Conservation (phyloP, 1,140 invertebrate species). For the Aphelenchoides besseyi region DNA sequence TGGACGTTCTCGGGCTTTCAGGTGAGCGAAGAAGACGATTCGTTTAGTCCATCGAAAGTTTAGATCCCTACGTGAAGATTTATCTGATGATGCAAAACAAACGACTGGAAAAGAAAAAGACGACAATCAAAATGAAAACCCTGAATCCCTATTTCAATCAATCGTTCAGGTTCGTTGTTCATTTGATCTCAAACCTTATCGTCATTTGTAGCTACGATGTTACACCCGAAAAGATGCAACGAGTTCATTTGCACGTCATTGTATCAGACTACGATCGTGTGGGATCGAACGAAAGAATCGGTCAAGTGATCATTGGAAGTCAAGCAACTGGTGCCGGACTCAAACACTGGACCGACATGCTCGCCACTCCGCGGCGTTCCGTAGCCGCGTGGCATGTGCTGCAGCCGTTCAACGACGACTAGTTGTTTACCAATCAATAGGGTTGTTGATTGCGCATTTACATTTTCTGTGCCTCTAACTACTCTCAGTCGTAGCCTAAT, state of each 20-base stretch:
- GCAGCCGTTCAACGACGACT: slow-evolving; percentile 63
- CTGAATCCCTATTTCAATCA: slow-evolving; percentile 70
- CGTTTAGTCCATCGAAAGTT: slow-evolving; percentile 35
- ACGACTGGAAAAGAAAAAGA: slow-evolving; percentile 70
- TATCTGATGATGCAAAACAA: slow-evolving; percentile 68
- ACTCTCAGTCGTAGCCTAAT: no score
- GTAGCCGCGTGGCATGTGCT: slow-evolving; percentile 73
- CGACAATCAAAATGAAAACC: slow-evolving; percentile 68
- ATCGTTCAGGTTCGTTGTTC: slow-evolving; percentile 61
- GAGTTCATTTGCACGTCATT: slow-evolving; percentile 60
- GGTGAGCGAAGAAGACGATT: slow-evolving; percentile 64
- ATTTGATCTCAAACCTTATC: background rate
- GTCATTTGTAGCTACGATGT: slow-evolving; percentile 67
- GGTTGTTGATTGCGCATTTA: no score
- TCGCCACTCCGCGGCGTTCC: slow-evolving; percentile 85
- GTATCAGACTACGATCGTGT: slow-evolving; percentile 72
- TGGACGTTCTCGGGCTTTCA: slow-evolving; percentile 77
- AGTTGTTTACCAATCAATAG: slow-evolving; percentile 16
- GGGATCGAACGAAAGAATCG: slow-evolving; percentile 80
- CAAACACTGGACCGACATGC: slow-evolving; percentile 88
- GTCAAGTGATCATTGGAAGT: slow-evolving; percentile 75
- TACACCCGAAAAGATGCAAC: slow-evolving; percentile 71
- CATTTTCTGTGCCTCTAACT: no score
- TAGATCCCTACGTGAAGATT: slow-evolving; percentile 71
- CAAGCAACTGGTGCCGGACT: slow-evolving; percentile 73